These are phyloP conservation scores for Bibio marci DNA, from an alignment of 2,888 invertebrate genomes.

Conservation along the genomic window DNA sequence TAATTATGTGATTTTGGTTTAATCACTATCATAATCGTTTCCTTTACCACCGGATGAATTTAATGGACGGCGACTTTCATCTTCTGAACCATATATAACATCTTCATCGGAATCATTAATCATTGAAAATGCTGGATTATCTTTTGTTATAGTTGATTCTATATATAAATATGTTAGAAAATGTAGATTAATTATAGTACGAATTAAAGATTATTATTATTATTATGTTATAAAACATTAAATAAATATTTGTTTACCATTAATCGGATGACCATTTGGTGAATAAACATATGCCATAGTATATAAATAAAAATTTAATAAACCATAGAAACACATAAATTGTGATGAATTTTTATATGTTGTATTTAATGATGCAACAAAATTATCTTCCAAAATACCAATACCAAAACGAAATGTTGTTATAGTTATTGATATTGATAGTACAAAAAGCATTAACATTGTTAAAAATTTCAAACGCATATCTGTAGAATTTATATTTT, in stretches of 20 bases:
- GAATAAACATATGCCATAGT: slow-evolving; percentile 91
- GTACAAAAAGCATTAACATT: slow-evolving; percentile 63
- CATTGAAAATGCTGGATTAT: slow-evolving; percentile 97
- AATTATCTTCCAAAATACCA: slow-evolving; percentile 82
- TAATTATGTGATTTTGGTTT: no score
- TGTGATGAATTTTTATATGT: slow-evolving; percentile 85
- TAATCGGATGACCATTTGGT: slow-evolving; percentile 61
- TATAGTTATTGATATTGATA: slow-evolving; percentile 54
- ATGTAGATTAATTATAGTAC: background rate
- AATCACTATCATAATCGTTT: slow-evolving; percentile 56
- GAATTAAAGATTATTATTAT: background rate
- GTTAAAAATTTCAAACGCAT: slow-evolving; percentile 83
- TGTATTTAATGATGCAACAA: slow-evolving; percentile 73
- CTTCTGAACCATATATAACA: slow-evolving; percentile 85
- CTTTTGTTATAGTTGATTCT: slow-evolving; percentile 86
- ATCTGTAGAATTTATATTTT: slow-evolving; percentile 37
- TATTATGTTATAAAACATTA: background rate
- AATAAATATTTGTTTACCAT: slow-evolving; percentile 40
- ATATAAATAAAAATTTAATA: slow-evolving; percentile 85
- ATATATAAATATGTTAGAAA: slow-evolving; percentile 15
- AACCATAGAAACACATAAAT: slow-evolving; percentile 88
- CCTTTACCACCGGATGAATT: slow-evolving; percentile 41
- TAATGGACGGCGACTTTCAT: slow-evolving; percentile 66
- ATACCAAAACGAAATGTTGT: slow-evolving; percentile 74
- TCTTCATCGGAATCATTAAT: slow-evolving; percentile 95